Base-by-base conservation (phyloP, 2,888 invertebrate genomes). In the Heliconius hortense region DNA sequence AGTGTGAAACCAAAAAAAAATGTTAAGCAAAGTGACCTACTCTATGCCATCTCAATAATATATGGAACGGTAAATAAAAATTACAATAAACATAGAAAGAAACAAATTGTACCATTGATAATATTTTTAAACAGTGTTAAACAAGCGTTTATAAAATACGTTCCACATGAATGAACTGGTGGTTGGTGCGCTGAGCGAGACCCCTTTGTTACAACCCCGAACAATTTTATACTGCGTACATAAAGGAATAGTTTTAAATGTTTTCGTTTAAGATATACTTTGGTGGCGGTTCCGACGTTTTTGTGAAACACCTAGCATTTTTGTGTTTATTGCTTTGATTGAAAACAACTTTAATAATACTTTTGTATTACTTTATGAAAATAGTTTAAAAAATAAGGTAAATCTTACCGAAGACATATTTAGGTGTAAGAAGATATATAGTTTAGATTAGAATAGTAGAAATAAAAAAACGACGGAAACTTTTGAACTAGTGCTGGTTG, bases 191-290 rank as follows among this genome's bases (percentile, higher is more conserved):
- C 18, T 21, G 28, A 28, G 48, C 21, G 24, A 26, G n/a, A 35
- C 10, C 35, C 43, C 67, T 70, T 70, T 70, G 70, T 70, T 56
- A 59, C 7, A 56, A 21, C 28, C 53, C 24, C 48, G 31, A 70
- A 59, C 56, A 59, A 24, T 70, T 70, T 70, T 70, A 35, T 18
- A 70, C 35, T 24, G 35, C 35, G 15, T 59, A 35, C 35, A 24
- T 24, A 70, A 70, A 70, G 56, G 68, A 28, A 70, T 70, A 59
- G 53, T n/a, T 70, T n/a, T 70, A 59, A 70, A 70, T 59, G 70
- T 59, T 70, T 70, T 56, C 70, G 59, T 24, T 70, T 70, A 56
- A 70, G 56, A 35, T 53, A 35, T 59, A 24, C 35, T 24, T n/a
- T n/a, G 24, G 8, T 64, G n/a, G 35, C 63, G 31, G n/a, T 21